Evolutionary conservation across 1,140 invertebrate genomes (phyloP), one percentile per base, ranked within the genome.

Genomic region (Dendroctonus ponderosae): DNA sequence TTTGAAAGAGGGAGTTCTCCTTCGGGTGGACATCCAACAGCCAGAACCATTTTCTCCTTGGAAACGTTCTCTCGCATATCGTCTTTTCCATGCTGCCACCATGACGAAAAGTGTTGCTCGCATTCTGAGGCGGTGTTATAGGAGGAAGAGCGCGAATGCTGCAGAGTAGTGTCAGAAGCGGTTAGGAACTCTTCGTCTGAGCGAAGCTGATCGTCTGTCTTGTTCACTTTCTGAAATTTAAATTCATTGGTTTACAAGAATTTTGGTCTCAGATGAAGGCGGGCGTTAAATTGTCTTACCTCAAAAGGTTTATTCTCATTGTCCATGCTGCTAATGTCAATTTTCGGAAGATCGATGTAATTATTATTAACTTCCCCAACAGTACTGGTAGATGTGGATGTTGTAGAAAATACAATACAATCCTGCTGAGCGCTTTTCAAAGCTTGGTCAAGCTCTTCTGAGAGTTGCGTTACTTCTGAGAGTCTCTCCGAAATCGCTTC

Each of bases 111-210:
- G 6, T 78, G 77, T 43, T 79, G 78, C 56, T 87, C 86, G 61
- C 82, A 85, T 67, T 88, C 87, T 9, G 85, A 87, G 1, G 85
- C 85, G 4, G 86, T 87, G 56, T 86, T 84, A 71, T 87, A 87
- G 0, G 85, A 86, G 41, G 86, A 87, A 12, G 85, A 87, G 48
- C 85, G 75, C 6, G 86, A 87, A 66, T 85, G 83, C 26, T 85
- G 83, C 37, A 85, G 83, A 7, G 87, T 87, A 67, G 85, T 85
- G 70, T 89, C 87, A 0, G 87, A 88, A n/a, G 87, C 87, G 6
- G 87, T 88, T 38, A 83, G 72, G 79, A 86, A 89, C 70, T 87
- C 87, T 53, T 88, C 87, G 57, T 83, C 79, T 59, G 79, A 82
- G 69, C 75, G 75, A 6, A 75, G 41, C 38, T 61, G 58, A 59